These are phyloP conservation scores for Oophaga sylvatica DNA, from an alignment of 2,797 vertebrate genomes.

Conservation along the genomic window DNA sequence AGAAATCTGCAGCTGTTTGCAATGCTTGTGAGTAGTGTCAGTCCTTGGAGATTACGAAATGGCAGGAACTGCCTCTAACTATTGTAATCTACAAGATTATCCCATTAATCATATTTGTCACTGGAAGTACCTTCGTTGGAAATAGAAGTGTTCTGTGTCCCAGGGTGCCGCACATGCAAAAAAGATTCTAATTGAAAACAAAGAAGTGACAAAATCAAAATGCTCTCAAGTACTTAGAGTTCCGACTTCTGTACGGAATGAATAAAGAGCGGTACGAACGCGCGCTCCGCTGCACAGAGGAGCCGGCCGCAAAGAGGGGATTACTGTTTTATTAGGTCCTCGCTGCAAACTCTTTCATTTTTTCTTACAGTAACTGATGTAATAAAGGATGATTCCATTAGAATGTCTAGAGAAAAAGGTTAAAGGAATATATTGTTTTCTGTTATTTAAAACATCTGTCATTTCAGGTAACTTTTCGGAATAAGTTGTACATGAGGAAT, in stretches of 20 bases:
- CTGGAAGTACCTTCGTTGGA: constrained; percentile 65
- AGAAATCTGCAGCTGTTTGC: constrained; percentile 71
- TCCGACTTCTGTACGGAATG: constrained; percentile 49
- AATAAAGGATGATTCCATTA: background rate
- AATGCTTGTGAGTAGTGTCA: constrained; percentile 58
- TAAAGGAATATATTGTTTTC: background rate
- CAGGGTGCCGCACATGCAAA: constrained; percentile 59
- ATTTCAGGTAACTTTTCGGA: background rate
- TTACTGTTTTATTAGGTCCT: background rate
- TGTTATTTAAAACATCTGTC: background rate
- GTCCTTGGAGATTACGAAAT: constrained; percentile 67
- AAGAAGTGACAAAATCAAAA: constrained; percentile 65
- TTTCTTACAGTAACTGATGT: background rate
- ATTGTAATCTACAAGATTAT: constrained; percentile 70
- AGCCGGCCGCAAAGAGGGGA: background rate
- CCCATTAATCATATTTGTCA: constrained; percentile 71
- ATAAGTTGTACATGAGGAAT: too few species aligned
- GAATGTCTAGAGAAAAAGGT: background rate
- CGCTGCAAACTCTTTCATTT: background rate
- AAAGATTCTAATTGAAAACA: constrained; percentile 67
- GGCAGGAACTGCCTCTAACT: constrained; percentile 71
- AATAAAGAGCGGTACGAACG: constrained; percentile 42
- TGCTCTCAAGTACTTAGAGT: constrained; percentile 57
- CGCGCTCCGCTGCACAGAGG: background rate
- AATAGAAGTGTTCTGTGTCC: constrained; percentile 67